These are phyloP conservation scores for Serranochromis macrocephalus DNA, from an alignment of 2,113 vertebrate species.

Conservation along the genomic window DNA sequence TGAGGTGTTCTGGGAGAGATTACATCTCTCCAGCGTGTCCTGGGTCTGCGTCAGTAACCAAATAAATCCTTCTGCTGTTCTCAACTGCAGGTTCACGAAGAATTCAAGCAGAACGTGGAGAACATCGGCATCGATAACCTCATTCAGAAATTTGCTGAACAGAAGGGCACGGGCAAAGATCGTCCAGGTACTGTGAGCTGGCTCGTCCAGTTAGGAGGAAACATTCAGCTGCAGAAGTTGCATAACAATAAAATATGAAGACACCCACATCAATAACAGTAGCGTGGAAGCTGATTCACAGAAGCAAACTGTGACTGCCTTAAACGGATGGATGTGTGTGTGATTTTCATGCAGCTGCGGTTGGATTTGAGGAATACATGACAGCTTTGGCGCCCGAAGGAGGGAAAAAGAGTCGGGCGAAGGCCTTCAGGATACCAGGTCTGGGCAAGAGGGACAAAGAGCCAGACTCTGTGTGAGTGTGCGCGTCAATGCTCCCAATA, in stretches of 20 bases:
- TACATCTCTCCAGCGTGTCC: background rate
- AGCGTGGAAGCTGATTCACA: background rate
- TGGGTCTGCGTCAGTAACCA: fast-evolving
- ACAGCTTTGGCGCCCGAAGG: constrained; percentile 66
- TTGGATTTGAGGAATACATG: constrained; percentile 83
- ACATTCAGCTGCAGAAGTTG: background rate
- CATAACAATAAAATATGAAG: background rate
- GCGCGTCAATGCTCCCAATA: background rate
- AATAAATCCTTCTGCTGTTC: background rate
- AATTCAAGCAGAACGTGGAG: constrained; percentile 95
- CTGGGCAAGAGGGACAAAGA: constrained; percentile 85
- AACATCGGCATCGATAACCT: constrained; percentile 86
- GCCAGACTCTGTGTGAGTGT: constrained; percentile 73
- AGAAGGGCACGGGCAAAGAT: constrained; percentile 86
- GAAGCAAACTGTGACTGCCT: background rate
- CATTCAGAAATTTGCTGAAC: constrained; percentile 83
- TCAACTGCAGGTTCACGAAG: constrained; percentile 83
- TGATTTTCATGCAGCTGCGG: constrained; percentile 61
- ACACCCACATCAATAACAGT: background rate
- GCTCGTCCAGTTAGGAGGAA: background rate
- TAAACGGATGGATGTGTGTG: background rate
- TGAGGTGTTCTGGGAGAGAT: fast-evolving
- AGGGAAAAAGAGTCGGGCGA: constrained; percentile 79
- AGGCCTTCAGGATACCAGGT: constrained; percentile 89
- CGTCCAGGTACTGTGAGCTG: constrained; percentile 73